phyloP scores from a whole-genome alignment of 2,888 invertebrate species.

The Lasioglossum oenotherae region DNA sequence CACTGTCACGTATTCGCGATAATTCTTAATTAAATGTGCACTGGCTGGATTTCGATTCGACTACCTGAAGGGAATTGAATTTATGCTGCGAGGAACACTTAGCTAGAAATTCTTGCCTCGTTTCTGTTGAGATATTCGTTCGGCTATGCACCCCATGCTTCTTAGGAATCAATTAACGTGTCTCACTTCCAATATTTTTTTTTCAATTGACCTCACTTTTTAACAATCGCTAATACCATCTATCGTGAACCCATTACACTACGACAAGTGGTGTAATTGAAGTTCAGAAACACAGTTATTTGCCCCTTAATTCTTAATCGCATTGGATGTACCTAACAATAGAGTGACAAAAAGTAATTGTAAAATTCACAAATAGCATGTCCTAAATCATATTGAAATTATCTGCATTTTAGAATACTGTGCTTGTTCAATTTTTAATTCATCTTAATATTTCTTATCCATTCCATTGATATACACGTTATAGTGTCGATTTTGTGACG shows the following conservation, averaged over 20 bases:
- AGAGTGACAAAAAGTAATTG: no score
- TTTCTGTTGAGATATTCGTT: slow-evolving; percentile 23
- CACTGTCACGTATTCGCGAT: slow-evolving; percentile 61
- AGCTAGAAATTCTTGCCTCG: slow-evolving; percentile 45
- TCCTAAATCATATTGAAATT: background rate
- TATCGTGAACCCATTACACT: background rate
- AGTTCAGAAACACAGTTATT: background rate
- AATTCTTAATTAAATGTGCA: slow-evolving; percentile 67
- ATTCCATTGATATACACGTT: background rate
- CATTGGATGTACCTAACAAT: no score
- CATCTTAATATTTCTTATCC: slow-evolving; percentile 6
- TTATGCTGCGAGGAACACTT: slow-evolving; percentile 57
- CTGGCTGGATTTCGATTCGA: slow-evolving; percentile 62
- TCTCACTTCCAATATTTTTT: background rate
- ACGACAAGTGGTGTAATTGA: background rate
- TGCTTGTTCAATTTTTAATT: background rate
- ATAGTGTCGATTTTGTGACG: background rate
- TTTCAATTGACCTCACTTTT: background rate
- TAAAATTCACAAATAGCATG: background rate
- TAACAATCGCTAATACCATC: background rate
- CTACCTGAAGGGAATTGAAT: slow-evolving; percentile 56
- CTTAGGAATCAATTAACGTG: background rate
- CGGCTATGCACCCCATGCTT: background rate
- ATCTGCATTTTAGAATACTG: background rate
- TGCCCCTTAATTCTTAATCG: background rate